Percentiles rank a stretch among this genome's conserved stretches.
Conservation (phyloP, 2,888 invertebrate genomes). For the Cinara cedri region DNA sequence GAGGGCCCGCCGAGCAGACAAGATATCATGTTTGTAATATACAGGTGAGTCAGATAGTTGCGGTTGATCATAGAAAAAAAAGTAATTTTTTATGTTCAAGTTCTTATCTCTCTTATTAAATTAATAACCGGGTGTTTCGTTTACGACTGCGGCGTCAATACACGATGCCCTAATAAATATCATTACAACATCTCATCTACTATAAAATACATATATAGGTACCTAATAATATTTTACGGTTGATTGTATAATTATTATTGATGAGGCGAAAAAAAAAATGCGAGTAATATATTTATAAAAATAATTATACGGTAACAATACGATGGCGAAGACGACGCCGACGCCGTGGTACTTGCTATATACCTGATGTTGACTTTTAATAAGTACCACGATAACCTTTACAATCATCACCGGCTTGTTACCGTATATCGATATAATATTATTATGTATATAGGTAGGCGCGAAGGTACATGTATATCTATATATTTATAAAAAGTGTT, state of each 20-base stretch:
- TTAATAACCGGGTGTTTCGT: constrained; percentile 26
- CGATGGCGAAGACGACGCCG: no score
- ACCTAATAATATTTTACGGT: no score
- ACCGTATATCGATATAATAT: not conserved
- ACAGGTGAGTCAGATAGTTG: constrained; percentile 68
- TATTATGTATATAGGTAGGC: no score
- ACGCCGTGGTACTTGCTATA: no score
- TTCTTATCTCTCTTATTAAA: constrained; percentile 35
- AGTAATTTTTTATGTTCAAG: not conserved
- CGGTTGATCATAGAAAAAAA: not conserved
- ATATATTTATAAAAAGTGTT: constrained; percentile 24
- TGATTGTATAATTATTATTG: constrained; percentile 23
- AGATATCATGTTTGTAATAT: constrained; percentile 66
- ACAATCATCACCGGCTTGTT: constrained; percentile 36
- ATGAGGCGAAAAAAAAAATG: constrained; percentile 19
- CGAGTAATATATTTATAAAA: constrained; percentile 36
- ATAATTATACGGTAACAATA: constrained; percentile 47
- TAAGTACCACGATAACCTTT: constrained; percentile 47
- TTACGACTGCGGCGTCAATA: no score
- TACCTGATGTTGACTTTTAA: constrained; percentile 32
- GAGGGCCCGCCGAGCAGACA: constrained; percentile 25
- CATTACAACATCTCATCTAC: no score
- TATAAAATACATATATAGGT: no score
- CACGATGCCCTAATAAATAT: no score
- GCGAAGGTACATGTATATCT: no score